A percentile compares a stretch with the other conserved stretches of the same genome.
Conservation (phyloP, 1,140 invertebrate genomes). For the Choristoneura fumiferana region DNA sequence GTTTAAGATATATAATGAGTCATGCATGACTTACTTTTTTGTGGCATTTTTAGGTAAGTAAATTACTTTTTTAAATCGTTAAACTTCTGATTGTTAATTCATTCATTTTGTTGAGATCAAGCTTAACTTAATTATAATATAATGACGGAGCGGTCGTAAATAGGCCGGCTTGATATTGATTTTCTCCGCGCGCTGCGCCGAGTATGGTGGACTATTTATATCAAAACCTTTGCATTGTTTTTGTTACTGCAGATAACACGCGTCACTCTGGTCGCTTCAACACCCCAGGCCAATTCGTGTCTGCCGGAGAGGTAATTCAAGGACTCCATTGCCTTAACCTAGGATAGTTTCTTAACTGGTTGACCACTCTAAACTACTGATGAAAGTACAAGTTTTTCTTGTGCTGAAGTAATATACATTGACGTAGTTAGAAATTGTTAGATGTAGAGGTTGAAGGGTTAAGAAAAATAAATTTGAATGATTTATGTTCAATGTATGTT, state of each 20-base stretch:
- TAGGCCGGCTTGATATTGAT: slow-evolving; percentile 8
- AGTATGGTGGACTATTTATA: slow-evolving; percentile 14
- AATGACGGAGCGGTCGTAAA: background rate
- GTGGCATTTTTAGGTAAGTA: too few relatives aligned
- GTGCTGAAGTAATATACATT: too few relatives aligned
- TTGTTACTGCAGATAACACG: slow-evolving; percentile 40
- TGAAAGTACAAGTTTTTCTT: too few relatives aligned
- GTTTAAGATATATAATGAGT: background rate
- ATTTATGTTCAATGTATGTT: background rate
- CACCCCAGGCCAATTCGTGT: slow-evolving; percentile 53
- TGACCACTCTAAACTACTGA: too few relatives aligned
- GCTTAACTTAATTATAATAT: too few relatives aligned
- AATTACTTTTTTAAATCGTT: too few relatives aligned
- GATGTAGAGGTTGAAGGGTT: too few relatives aligned
- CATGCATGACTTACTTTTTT: slow-evolving; percentile 7
- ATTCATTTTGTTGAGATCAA: too few relatives aligned
- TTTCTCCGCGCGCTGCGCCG: background rate
- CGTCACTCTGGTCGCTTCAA: slow-evolving; percentile 52
- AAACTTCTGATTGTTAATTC: too few relatives aligned
- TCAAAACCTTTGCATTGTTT: slow-evolving; percentile 19
- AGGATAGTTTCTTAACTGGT: background rate
- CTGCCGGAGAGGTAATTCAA: slow-evolving; percentile 51
- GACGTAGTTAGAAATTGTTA: background rate
- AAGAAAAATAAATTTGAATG: background rate
- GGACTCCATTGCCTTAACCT: background rate